Evolutionary conservation across 2,888 invertebrate species (phyloP), one percentile per base, ranked within the genome.

Genomic region (Lasioglossum lativentre): DNA sequence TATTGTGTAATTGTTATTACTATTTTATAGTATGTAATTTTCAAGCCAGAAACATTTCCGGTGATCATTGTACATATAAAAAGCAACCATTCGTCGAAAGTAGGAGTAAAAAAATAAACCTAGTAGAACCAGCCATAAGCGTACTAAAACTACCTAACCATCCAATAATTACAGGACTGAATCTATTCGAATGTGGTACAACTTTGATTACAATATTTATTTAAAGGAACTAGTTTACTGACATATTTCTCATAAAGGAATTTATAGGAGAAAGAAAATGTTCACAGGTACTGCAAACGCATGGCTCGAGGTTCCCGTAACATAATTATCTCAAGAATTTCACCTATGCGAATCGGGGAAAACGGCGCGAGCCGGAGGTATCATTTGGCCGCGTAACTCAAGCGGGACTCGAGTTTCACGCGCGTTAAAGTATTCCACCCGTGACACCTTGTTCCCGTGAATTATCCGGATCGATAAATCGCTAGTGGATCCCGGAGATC

Each of bases 391-490:
- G 27, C 75, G 86, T 86, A 82, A 86, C 68, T 66, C 63, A 80
- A 86, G 47, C 79, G 80, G 73, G 80, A 75, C 79, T 86, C 63
- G 34, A 78, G 82, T 86, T 86, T 80, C 82, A 70, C 70, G 75
- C 74, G 30, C 81, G 47, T 76, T 75, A 82, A 56, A 86, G 75
- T 23, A 71, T 82, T 71, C 70, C 47, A 52, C 34, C 47, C 52
- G 82, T 75, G 86, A 77, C 86, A 86, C 82, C 74, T 66, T 78
- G 59, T 74, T 80, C 78, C 70, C 47, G 38, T 71, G 42, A 73
- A 83, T 78, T 89, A 82, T 19, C 47, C 52, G 72, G 45, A 38
- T 52, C 81, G 82, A 86, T 89, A 88, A 78, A 88, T 86, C 83
- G 56, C 63, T 75, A 74, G 68, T 77, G 42, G 85, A 89, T 89